A percentile compares a stretch with the other conserved stretches of the same genome.
These are phyloP conservation scores for Anneissia japonica DNA, from an alignment of 35 echinoderm and acorn worm species.

Conservation along the genomic window DNA sequence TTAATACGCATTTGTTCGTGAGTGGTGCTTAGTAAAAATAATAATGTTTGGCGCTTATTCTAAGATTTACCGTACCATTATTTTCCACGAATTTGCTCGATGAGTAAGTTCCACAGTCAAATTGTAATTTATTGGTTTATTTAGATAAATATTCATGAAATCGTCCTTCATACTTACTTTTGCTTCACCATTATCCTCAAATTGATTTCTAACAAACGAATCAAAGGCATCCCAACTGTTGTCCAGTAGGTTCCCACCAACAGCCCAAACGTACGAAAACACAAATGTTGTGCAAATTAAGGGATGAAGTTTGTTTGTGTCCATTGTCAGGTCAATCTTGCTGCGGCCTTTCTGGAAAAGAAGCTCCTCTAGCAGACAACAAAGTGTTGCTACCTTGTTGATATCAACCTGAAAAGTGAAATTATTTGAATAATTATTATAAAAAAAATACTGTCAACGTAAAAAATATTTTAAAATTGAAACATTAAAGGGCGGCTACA, in stretches of 20 bases:
- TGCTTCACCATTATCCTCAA: slow-evolving; percentile 95
- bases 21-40: too few relatives aligned
- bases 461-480: too few relatives aligned
- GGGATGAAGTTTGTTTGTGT: slow-evolving; percentile 68
- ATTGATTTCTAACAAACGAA: slow-evolving; percentile 90
- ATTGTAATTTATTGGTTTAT: too few relatives aligned
- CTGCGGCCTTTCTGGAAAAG: slow-evolving; percentile 48
- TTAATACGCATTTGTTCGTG: too few relatives aligned
- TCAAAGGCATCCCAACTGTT: slow-evolving; percentile 88
- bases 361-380: slow-evolving; percentile 62
- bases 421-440: not conserved
- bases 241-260: slow-evolving; percentile 78
- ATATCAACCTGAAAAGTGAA: slow-evolving; percentile 75
- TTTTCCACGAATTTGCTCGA: too few relatives aligned
- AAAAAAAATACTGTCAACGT: too few relatives aligned
- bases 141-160: too few relatives aligned
- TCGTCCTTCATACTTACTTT: too few relatives aligned
- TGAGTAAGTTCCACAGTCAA: too few relatives aligned
- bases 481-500: not conserved
- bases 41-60: too few relatives aligned
- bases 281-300: slow-evolving; percentile 92
- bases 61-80: too few relatives aligned
- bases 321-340: slow-evolving; percentile 43
- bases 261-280: slow-evolving; percentile 89
- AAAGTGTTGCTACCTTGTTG: slow-evolving; percentile 78